Percentiles rank a stretch among this genome's conserved stretches.
These are phyloP conservation scores for Brevimyrus niger DNA, from an alignment of 2,113 vertebrate genomes.

Conservation along the genomic window DNA sequence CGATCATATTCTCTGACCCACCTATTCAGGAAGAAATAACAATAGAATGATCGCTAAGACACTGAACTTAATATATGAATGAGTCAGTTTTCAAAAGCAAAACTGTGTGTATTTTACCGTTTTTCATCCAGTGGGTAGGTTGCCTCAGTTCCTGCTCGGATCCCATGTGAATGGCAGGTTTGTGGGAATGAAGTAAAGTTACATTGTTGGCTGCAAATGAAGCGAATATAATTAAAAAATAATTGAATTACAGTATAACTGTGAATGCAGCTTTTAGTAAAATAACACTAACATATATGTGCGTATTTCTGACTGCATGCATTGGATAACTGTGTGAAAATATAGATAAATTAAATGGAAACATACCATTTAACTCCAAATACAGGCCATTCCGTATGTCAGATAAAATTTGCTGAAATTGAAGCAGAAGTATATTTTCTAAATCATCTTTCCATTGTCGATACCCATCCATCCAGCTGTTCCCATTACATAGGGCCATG, in stretches of 20 bases:
- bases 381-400: conserved; percentile 33
- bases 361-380: conserved; percentile 27
- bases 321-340: background rate
- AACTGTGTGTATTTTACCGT: conserved; percentile 9
- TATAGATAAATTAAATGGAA: background rate
- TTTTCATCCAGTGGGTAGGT: conserved; percentile 15
- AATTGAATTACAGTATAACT: background rate
- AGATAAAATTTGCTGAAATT: conserved; percentile 30
- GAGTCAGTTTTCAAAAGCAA: background rate
- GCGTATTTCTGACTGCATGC: background rate
- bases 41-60: background rate
- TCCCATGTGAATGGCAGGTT: conserved; percentile 35
- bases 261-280: background rate
- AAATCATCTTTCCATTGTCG: background rate
- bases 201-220: conserved; percentile 30
- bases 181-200: conserved; percentile 21
- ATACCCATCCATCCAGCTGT: background rate
- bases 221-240: background rate
- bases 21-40: conserved; percentile 7
- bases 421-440: background rate
- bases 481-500: background rate
- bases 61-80: background rate
- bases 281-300: background rate
- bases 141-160: conserved; percentile 33
- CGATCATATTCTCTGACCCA: background rate